Conservation (phyloP, 1,140 invertebrate species). For the Spodoptera frugiperda region DNA sequence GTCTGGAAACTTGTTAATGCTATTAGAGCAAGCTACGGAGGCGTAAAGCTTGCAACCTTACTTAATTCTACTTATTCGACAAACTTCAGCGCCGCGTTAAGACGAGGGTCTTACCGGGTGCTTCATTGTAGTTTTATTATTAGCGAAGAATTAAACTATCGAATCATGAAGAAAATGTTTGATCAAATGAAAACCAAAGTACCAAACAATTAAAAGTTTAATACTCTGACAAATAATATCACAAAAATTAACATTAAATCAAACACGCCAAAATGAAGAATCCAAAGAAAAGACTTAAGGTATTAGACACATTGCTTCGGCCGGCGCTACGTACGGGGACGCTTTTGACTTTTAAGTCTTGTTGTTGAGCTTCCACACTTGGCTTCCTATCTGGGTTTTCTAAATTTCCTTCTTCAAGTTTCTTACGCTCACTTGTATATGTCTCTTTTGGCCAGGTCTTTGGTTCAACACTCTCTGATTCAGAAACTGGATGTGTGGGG, state of each 20-base stretch:
- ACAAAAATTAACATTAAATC: constrained; percentile 47
- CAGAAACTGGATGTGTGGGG: constrained; percentile 5
- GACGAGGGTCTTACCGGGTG: constrained; percentile 48
- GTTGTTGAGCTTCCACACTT: constrained; percentile 65
- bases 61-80: constrained; percentile 83
- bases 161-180: neutral
- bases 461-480: constrained; percentile 1
- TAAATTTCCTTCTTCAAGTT: constrained; percentile 46
- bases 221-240: constrained; percentile 34
- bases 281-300: constrained; percentile 49
- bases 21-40: constrained; percentile 80
- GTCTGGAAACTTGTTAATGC: constrained; percentile 85
- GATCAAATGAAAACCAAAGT: constrained; percentile 4
- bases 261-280: constrained; percentile 52
- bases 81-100: constrained; percentile 66
- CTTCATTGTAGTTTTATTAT: constrained; percentile 48
- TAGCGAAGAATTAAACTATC: neutral
- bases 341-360: constrained; percentile 53
- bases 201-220: constrained; percentile 34
- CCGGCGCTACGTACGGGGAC: constrained; percentile 42
- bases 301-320: constrained; percentile 31
- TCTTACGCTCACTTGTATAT: constrained; percentile 46
- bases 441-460: constrained; percentile 56
- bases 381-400: constrained; percentile 56
- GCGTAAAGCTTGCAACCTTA: constrained; percentile 82